phyloP scores from a whole-genome alignment of 37 sponge, comb jelly and placozoan genomes.

The Chondrosia reniformis region DNA sequence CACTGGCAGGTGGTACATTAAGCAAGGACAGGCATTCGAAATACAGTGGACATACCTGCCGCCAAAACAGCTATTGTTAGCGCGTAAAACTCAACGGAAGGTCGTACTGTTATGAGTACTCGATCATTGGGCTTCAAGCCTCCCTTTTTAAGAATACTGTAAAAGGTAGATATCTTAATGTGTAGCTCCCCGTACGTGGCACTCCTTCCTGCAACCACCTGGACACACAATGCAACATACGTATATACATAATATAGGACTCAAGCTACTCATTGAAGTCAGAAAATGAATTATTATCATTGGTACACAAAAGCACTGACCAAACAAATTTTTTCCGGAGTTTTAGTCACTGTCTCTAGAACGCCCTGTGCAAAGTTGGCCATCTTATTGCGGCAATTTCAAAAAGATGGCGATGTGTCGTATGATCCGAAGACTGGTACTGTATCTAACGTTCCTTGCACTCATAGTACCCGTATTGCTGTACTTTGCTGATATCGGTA shows the following conservation, averaged over 20 bases:
- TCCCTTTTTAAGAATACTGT: constrained; percentile 30
- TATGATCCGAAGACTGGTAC: no score
- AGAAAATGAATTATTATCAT: background rate
- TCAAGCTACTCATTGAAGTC: background rate
- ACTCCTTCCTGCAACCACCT: constrained; percentile 34
- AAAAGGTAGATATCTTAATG: constrained; percentile 29
- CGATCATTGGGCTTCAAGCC: constrained; percentile 45
- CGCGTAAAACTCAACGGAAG: constrained; percentile 66
- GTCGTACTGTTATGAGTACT: constrained; percentile 48
- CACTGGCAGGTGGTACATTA: no score
- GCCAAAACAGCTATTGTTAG: constrained; percentile 48
- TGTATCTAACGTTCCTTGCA: no score
- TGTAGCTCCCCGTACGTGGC: constrained; percentile 37
- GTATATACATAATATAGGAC: background rate
- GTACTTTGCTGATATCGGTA: no score
- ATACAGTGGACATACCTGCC: constrained; percentile 65
- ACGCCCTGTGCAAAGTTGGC: constrained; percentile 50
- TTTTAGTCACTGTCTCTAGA: constrained; percentile 27
- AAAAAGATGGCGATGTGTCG: background rate
- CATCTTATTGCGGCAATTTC: background rate
- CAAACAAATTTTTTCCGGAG: constrained; percentile 41
- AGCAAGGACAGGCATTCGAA: no score
- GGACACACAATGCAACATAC: background rate
- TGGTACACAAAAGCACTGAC: constrained; percentile 20
- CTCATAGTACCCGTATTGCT: no score